Percentiles rank a stretch among this genome's conserved stretches.
Evolutionary conservation across 2,797 vertebrate species (phyloP).

Genomic region (Florisuga fusca): DNA sequence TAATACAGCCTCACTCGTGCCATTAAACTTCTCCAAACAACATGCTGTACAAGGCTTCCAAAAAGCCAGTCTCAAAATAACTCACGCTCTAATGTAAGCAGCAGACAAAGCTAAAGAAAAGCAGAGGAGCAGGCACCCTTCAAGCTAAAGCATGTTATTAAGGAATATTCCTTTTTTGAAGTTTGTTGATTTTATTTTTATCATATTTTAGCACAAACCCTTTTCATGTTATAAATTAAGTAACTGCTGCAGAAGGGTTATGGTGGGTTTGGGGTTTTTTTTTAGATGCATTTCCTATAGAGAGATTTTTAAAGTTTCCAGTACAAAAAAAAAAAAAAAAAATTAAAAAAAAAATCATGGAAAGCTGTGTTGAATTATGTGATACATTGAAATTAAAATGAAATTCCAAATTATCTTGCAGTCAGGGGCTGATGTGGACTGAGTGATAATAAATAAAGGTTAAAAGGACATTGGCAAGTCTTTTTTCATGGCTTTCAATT

Average conservation of each 20-base stretch:
- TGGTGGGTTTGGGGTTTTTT: slow-evolving; percentile 32
- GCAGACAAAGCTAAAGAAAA: slow-evolving; percentile 62
- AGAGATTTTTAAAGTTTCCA: slow-evolving; percentile 76
- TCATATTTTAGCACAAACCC: slow-evolving; percentile 78
- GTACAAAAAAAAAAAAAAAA: not conserved
- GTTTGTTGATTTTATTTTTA: slow-evolving; percentile 77
- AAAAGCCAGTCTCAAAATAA: slow-evolving; percentile 58
- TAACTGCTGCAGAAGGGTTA: slow-evolving; percentile 72
- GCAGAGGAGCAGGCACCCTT: slow-evolving; percentile 44
- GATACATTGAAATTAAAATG: slow-evolving; percentile 82
- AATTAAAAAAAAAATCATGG: slow-evolving; percentile 29
- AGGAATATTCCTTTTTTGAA: slow-evolving; percentile 60
- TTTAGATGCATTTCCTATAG: slow-evolving; percentile 73
- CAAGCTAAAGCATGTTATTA: slow-evolving; percentile 38
- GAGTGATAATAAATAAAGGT: slow-evolving; percentile 82
- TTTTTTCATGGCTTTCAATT: slow-evolving; percentile 80
- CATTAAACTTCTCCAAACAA: not conserved
- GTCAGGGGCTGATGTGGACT: slow-evolving; percentile 76
- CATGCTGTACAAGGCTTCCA: not conserved
- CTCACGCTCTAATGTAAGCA: slow-evolving; percentile 13
- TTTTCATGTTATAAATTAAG: slow-evolving; percentile 79
- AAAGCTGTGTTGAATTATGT: slow-evolving; percentile 78
- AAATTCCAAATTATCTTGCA: slow-evolving; percentile 83
- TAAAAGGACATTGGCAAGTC: slow-evolving; percentile 80
- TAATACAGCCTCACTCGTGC: not conserved